These are phyloP conservation scores for Copidosoma aretas DNA, from an alignment of 2,888 invertebrate species.

Conservation along the genomic window DNA sequence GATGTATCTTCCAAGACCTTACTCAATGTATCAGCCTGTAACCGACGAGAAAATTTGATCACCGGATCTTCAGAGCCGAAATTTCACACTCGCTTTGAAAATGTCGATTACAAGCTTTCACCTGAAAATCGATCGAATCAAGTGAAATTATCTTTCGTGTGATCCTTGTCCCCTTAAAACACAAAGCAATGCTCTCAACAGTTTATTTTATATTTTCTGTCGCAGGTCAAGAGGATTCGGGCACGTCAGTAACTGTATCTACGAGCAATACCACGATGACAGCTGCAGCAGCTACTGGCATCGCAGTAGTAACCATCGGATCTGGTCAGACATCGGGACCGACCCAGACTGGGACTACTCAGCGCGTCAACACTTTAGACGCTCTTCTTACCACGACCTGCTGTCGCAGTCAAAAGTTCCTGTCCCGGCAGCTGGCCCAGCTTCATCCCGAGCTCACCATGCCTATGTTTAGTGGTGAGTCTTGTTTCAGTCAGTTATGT, in stretches of 20 bases:
- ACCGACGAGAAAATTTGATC: no score
- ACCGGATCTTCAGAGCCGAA: no score
- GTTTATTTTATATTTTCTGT: background rate
- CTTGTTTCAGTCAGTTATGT: no score
- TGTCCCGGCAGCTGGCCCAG: constrained; percentile 91
- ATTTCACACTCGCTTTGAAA: no score
- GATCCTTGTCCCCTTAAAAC: background rate
- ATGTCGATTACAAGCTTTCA: no score
- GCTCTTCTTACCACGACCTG: constrained; percentile 86
- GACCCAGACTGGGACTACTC: constrained; percentile 24
- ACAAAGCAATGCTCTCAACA: background rate
- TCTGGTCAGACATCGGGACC: constrained; percentile 29
- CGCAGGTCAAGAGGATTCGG: constrained; percentile 25
- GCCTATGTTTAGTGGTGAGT: constrained; percentile 97
- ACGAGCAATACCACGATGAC: constrained; percentile 15
- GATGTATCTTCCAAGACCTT: no score
- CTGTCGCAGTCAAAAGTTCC: constrained; percentile 89
- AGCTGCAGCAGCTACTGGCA: background rate
- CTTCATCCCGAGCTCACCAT: constrained; percentile 97
- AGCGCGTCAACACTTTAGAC: constrained; percentile 69
- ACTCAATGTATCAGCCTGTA: no score
- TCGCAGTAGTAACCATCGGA: constrained; percentile 14
- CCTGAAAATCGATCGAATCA: background rate
- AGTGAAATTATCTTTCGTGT: no score
- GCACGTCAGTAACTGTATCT: background rate